These are phyloP conservation scores for Lacerta bilineata DNA, from an alignment of 2,797 vertebrate genomes.

Conservation along the genomic window DNA sequence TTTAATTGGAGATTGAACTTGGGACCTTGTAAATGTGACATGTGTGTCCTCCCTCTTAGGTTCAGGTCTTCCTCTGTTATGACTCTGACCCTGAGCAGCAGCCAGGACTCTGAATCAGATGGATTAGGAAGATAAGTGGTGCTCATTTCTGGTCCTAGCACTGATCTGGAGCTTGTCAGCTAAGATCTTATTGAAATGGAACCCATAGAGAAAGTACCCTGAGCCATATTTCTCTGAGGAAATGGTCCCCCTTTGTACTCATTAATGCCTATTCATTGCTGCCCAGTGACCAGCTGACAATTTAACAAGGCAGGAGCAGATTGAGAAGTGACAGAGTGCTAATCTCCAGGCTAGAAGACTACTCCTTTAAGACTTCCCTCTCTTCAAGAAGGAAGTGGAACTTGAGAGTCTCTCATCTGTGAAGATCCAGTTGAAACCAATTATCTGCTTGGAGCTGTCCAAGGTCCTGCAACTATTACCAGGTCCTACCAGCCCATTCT, in stretches of 20 bases:
- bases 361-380: background rate
- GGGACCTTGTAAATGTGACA: background rate
- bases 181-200: too few species aligned
- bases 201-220: background rate
- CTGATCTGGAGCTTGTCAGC: background rate
- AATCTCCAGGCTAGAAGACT: background rate
- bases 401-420: background rate
- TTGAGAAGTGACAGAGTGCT: background rate
- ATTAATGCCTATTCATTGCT: background rate
- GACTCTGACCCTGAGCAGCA: background rate
- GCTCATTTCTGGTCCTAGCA: background rate
- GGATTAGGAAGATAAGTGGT: background rate
- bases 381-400: background rate
- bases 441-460: background rate
- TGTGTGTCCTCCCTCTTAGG: background rate
- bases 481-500: background rate
- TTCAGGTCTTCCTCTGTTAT: background rate
- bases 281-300: background rate
- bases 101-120: background rate
- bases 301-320: background rate
- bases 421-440: background rate
- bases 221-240: background rate
- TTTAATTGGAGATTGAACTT: background rate
- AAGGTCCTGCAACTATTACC: background rate
- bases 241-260: background rate